These are phyloP conservation scores for Redunca redunca DNA, from an alignment of 2,113 vertebrate genomes.

Conservation along the genomic window DNA sequence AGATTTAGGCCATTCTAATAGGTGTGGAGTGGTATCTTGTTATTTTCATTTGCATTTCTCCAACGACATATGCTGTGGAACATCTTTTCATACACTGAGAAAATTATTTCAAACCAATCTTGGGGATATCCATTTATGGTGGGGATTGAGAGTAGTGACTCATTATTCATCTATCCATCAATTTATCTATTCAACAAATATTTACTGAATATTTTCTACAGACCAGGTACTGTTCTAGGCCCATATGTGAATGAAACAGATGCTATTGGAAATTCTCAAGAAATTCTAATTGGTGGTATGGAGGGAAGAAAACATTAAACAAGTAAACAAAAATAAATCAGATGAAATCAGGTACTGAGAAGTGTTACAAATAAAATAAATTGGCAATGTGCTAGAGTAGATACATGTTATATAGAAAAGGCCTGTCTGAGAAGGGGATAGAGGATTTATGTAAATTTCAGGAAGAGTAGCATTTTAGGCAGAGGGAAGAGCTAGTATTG, in stretches of 20 bases:
- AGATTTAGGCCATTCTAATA: neutral
- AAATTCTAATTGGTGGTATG: neutral
- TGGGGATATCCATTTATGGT: neutral
- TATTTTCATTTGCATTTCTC: neutral
- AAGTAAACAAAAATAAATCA: constrained; percentile 21
- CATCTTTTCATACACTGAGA: neutral
- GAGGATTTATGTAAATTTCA: neutral
- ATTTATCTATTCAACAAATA: constrained; percentile 16
- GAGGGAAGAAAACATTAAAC: neutral
- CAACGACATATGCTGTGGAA: neutral
- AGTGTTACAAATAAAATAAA: neutral
- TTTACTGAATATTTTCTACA: constrained; percentile 18
- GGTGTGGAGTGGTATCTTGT: neutral
- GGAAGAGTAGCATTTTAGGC: neutral
- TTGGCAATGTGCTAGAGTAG: neutral
- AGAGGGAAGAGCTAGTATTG: neutral
- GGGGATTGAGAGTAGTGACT: neutral
- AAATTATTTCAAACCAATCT: neutral
- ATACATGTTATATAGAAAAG: neutral
- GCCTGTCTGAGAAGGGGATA: neutral
- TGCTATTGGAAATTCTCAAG: neutral
- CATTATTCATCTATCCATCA: neutral
- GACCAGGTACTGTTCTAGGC: neutral
- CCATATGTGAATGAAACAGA: neutral
- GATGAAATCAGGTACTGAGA: neutral